Percentiles rank a stretch among this genome's conserved stretches.
These are phyloP conservation scores for Harpagoxenus sublaevis DNA, from an alignment of 2,888 invertebrate species.

Conservation along the genomic window DNA sequence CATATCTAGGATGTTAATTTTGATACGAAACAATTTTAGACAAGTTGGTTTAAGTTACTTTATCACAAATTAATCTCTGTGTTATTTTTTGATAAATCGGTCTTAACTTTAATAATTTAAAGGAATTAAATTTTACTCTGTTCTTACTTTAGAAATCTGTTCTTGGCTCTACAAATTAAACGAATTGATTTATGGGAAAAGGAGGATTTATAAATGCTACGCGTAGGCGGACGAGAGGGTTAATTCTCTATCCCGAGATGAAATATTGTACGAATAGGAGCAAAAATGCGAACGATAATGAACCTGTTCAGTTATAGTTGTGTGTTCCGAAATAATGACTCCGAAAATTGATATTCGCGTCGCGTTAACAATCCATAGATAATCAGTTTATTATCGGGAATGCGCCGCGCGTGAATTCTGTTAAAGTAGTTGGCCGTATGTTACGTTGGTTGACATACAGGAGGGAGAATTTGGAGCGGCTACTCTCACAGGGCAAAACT, in stretches of 20 bases:
- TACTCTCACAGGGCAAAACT: constrained; percentile 45
- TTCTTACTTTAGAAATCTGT: background rate
- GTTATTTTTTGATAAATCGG: background rate
- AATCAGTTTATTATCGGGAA: constrained; percentile 43
- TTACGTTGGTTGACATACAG: constrained; percentile 34
- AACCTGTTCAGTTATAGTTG: constrained; percentile 10
- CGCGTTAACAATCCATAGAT: constrained; percentile 36
- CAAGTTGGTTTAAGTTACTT: background rate
- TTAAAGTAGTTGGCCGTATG: constrained; percentile 26
- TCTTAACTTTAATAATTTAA: background rate
- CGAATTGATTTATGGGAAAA: constrained; percentile 15
- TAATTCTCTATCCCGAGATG: constrained; percentile 24
- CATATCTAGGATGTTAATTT: background rate
- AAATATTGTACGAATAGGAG: constrained; percentile 13
- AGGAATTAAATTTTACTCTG: background rate
- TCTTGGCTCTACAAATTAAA: background rate
- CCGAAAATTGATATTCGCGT: constrained; percentile 34
- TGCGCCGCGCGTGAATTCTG: constrained; percentile 13
- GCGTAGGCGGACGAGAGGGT: background rate
- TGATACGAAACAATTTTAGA: background rate
- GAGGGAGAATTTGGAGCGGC: constrained; percentile 17
- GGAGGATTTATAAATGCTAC: background rate
- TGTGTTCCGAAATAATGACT: constrained; percentile 22
- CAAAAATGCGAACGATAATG: constrained; percentile 34
- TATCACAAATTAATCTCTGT: background rate